Percentiles rank a stretch among this genome's conserved stretches.
Evolutionary conservation across 2,888 invertebrate species (phyloP).

Genomic region (Platycnemis pennipes): DNA sequence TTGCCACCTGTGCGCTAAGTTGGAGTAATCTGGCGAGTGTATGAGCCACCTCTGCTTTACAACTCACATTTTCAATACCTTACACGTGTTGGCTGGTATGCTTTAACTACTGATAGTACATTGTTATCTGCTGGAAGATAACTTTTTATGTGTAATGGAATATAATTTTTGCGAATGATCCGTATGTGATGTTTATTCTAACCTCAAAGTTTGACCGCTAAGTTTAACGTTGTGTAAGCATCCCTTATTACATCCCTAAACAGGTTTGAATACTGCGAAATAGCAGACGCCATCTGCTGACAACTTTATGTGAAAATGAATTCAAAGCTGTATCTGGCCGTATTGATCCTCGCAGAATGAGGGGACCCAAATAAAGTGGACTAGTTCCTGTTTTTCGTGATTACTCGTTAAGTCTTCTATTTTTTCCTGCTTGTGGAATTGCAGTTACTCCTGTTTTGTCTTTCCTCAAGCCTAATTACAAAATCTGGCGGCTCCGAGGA

Average conservation of each 20-base stretch:
- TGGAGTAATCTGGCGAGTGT: neutral
- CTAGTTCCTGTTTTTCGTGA: neutral
- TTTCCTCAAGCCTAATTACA: too few relatives aligned
- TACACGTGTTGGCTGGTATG: neutral
- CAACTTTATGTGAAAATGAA: conserved; percentile 15
- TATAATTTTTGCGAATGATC: neutral
- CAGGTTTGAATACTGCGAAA: neutral
- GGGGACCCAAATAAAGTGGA: neutral
- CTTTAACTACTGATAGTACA: neutral
- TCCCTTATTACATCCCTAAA: neutral
- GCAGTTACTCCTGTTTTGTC: too few relatives aligned
- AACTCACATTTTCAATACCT: neutral
- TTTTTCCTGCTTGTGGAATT: too few relatives aligned
- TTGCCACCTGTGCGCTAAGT: neutral
- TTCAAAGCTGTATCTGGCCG: neutral
- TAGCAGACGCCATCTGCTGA: conserved; percentile 21
- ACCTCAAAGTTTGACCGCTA: neutral
- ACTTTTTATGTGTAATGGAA: neutral
- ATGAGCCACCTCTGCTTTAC: neutral
- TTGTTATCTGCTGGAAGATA: neutral
- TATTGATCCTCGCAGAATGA: neutral
- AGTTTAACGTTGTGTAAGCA: neutral
- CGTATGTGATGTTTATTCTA: neutral
- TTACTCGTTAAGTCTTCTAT: too few relatives aligned
- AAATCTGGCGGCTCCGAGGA: too few relatives aligned